Percentiles rank a stretch among this genome's conserved stretches.
phyloP scores from a whole-genome alignment of 2,797 vertebrate genomes.

The Acomys russatus region DNA sequence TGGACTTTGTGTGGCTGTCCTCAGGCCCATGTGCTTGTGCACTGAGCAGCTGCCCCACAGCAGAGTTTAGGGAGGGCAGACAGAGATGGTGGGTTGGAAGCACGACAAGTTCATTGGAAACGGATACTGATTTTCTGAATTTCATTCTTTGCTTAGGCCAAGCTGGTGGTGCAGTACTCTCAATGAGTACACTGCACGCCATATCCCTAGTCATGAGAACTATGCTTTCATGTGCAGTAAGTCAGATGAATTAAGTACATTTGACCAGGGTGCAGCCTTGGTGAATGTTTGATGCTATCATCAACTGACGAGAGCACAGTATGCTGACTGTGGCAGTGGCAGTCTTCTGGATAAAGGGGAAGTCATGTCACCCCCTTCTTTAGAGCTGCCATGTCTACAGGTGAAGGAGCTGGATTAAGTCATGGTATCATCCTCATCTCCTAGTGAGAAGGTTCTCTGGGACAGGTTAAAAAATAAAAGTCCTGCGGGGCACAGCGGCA shows the following conservation, averaged over 20 bases:
- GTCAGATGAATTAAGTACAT: background rate
- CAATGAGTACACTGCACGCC: background rate
- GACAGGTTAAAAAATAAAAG: background rate
- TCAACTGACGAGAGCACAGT: background rate
- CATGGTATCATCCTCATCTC: accelerated
- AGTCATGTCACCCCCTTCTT: background rate
- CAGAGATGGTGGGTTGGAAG: background rate
- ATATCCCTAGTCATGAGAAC: background rate
- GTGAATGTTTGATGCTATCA: background rate
- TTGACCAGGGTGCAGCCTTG: background rate
- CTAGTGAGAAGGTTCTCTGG: accelerated
- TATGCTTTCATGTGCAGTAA: too few relatives aligned
- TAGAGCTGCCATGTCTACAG: background rate
- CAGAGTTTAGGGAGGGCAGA: background rate
- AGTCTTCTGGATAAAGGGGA: background rate
- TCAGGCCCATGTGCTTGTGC: accelerated
- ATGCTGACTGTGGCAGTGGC: background rate
- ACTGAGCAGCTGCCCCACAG: background rate
- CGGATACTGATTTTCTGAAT: background rate
- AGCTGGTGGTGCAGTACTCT: background rate
- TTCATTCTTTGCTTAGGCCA: background rate
- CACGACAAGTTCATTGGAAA: background rate
- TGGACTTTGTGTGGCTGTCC: too few relatives aligned
- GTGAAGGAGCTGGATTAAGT: background rate
- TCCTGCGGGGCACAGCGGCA: background rate